Evolutionary conservation across 2,888 invertebrate genomes (phyloP).

Genomic region (Stenchaetothrips biformis): DNA sequence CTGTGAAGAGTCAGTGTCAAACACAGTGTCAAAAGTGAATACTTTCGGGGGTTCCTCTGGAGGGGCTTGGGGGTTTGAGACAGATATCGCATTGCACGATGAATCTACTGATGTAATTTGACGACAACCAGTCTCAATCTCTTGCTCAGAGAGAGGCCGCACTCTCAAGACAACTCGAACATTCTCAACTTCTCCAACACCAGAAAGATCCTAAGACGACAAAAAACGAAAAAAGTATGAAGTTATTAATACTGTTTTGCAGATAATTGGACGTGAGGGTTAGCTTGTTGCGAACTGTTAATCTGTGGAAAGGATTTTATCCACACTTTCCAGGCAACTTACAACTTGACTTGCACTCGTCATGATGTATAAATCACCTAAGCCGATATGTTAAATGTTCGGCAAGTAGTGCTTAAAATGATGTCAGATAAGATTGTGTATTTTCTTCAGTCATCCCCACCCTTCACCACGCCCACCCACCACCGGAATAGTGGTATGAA

Average conservation of each 20-base stretch:
- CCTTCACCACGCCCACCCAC: no score
- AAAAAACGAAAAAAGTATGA: background rate
- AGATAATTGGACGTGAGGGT: no score
- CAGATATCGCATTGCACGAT: slow-evolving; percentile 70
- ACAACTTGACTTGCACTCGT: no score
- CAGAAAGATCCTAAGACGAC: background rate
- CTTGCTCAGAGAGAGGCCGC: slow-evolving; percentile 85
- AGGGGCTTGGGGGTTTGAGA: slow-evolving; percentile 66
- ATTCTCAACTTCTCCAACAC: slow-evolving; percentile 73
- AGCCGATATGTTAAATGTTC: no score
- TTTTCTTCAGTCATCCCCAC: no score
- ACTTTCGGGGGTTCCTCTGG: slow-evolving; percentile 75
- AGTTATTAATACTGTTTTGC: no score
- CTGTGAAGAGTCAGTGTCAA: slow-evolving; percentile 78
- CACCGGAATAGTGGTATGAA: background rate
- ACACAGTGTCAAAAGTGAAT: slow-evolving; percentile 94
- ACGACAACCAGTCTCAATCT: slow-evolving; percentile 65
- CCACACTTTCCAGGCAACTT: no score
- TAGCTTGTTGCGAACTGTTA: no score
- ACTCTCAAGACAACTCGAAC: slow-evolving; percentile 94
- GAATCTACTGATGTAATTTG: slow-evolving; percentile 72
- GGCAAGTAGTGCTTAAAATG: no score
- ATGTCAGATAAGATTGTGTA: no score
- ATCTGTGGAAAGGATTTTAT: no score
- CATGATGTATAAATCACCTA: no score